These are phyloP conservation scores for Epinephelus lanceolatus DNA, from an alignment of 2,113 vertebrate genomes.

Conservation along the genomic window DNA sequence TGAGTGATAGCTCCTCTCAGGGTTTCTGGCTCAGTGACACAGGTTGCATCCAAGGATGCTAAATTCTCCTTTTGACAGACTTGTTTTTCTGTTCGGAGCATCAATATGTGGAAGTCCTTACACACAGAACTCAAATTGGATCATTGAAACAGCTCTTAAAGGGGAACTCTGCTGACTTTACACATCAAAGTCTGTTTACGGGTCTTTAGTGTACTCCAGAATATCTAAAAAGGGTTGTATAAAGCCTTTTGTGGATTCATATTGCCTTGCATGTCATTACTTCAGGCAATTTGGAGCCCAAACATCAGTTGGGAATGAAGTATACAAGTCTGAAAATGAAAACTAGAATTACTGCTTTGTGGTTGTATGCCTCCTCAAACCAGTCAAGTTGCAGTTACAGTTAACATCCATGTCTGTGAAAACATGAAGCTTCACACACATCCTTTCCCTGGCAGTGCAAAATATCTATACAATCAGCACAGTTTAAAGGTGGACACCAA, in stretches of 20 bases:
- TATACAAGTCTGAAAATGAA: no score
- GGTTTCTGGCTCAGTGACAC: neutral
- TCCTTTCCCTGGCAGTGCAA: no score
- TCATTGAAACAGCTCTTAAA: constrained; percentile 7
- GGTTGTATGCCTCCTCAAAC: no score
- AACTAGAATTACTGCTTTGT: no score
- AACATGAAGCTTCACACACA: no score
- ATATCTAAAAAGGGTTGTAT: neutral
- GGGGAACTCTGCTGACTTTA: neutral
- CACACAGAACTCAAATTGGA: neutral
- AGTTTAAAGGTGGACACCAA: no score
- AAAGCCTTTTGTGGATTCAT: neutral
- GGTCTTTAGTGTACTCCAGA: neutral
- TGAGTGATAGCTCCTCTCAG: neutral
- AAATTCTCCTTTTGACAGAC: neutral
- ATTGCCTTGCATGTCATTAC: neutral
- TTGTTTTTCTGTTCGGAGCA: neutral
- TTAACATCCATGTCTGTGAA: no score
- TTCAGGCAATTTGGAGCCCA: neutral
- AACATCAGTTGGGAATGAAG: neutral
- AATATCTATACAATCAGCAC: no score
- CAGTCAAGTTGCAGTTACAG: no score
- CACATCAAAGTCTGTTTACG: neutral
- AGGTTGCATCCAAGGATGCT: neutral
- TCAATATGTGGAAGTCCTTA: neutral